Conservation (phyloP, 2,113 vertebrate species). For the Burhinus oedicnemus region DNA sequence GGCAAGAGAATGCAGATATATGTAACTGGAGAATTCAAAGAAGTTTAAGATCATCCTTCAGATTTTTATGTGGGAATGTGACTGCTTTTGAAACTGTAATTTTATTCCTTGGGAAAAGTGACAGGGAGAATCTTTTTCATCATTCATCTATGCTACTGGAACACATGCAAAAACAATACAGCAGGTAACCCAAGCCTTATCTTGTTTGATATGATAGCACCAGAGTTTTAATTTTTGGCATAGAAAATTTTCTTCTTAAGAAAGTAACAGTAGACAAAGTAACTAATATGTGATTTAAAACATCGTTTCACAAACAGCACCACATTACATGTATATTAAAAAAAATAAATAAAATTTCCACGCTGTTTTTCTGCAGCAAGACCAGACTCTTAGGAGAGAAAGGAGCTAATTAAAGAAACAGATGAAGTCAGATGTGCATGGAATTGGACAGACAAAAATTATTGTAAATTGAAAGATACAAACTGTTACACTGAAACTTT, state of each 20-base stretch:
- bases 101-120: slow-evolving; percentile 51
- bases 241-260: neutral
- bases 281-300: neutral
- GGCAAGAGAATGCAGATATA: neutral
- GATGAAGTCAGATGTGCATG: neutral
- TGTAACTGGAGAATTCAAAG: slow-evolving; percentile 9
- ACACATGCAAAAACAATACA: neutral
- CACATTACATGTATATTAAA: neutral
- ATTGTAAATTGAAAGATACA: neutral
- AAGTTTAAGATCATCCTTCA: neutral
- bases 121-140: neutral
- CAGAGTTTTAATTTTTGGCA: neutral
- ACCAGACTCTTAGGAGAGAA: neutral
- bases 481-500: neutral
- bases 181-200: slow-evolving; percentile 8
- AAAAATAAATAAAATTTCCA: neutral
- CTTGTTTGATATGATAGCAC: neutral
- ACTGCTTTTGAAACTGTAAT: slow-evolving; percentile 34
- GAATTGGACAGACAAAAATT: neutral
- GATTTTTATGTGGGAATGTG: neutral
- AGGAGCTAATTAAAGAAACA: neutral
- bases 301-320: neutral
- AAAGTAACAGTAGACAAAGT: neutral
- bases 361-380: neutral
- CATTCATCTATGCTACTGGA: neutral